Percentiles rank a stretch among this genome's conserved stretches.
phyloP scores from a whole-genome alignment of 30 jellyfish, hydroid and myxozoan species.

The Cassiopea xamachana region DNA sequence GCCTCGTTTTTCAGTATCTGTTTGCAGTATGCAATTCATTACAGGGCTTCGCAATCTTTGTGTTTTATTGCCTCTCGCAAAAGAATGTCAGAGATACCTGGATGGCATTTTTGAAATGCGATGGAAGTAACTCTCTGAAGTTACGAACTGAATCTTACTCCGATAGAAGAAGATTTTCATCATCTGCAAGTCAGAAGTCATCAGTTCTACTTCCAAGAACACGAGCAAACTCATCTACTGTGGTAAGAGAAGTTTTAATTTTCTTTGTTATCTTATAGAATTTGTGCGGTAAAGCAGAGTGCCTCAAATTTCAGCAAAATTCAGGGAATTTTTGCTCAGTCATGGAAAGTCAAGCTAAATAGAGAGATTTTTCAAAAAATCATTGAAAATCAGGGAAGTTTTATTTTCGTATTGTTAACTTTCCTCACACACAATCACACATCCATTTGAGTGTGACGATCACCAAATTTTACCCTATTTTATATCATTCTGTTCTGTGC shows the following conservation, averaged over 20 bases:
- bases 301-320: too few species aligned
- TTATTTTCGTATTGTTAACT: too few species aligned
- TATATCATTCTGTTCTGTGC: too few species aligned
- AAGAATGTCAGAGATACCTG: constrained; percentile 91
- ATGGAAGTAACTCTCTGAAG: constrained; percentile 82
- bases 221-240: constrained; percentile 85
- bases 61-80: constrained; percentile 87
- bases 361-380: too few species aligned
- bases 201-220: constrained; percentile 81
- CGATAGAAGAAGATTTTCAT: constrained; percentile 88
- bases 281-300: too few species aligned
- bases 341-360: too few species aligned
- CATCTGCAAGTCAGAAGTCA: constrained; percentile 80
- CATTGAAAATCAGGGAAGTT: too few species aligned
- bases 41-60: constrained; percentile 95
- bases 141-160: constrained; percentile 89
- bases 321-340: too few species aligned
- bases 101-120: constrained; percentile 88
- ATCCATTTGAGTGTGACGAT: too few species aligned
- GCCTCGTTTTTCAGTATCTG: constrained; percentile 86
- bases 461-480: too few species aligned
- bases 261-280: not conserved
- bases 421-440: too few species aligned
- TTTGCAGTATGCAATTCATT: constrained; percentile 89
- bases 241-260: constrained; percentile 40